These are phyloP conservation scores for Rhagologus leucostigma DNA, from an alignment of 2,113 vertebrate species.

Conservation along the genomic window DNA sequence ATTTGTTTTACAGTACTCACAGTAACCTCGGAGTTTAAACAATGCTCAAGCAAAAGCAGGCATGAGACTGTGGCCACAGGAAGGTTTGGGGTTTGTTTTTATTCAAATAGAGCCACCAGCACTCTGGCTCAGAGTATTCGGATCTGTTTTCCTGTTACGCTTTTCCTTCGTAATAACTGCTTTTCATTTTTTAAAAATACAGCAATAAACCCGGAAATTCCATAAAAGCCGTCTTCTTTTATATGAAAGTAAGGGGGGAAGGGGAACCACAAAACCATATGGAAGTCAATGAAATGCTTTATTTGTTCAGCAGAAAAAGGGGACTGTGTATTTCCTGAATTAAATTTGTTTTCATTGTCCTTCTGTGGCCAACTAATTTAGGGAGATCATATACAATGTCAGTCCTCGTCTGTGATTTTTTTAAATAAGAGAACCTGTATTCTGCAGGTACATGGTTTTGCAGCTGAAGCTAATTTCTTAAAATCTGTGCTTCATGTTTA, in stretches of 20 bases:
- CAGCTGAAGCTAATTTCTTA: neutral
- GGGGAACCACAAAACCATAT: conserved; percentile 14
- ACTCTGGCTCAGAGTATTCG: neutral
- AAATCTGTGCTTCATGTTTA: neutral
- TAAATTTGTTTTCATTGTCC: conserved; percentile 26
- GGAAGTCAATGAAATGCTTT: conserved; percentile 37
- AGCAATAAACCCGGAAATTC: conserved; percentile 46
- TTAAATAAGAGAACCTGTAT: neutral
- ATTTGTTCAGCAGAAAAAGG: conserved; percentile 18
- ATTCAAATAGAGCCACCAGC: conserved; percentile 9
- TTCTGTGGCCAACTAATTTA: neutral
- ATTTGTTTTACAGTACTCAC: neutral
- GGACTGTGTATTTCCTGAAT: neutral
- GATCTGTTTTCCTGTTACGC: conserved; percentile 43
- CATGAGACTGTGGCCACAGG: neutral
- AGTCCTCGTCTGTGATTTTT: neutral
- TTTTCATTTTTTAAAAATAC: neutral
- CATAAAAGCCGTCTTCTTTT: neutral
- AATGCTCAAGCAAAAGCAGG: conserved; percentile 2
- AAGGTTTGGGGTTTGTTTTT: conserved; percentile 40
- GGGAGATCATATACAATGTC: neutral
- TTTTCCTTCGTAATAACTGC: conserved; percentile 23
- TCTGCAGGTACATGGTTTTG: neutral
- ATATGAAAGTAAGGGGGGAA: neutral
- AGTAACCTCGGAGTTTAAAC: neutral